phyloP scores from a whole-genome alignment of 2,113 vertebrate species.

The Antigone vipio region DNA sequence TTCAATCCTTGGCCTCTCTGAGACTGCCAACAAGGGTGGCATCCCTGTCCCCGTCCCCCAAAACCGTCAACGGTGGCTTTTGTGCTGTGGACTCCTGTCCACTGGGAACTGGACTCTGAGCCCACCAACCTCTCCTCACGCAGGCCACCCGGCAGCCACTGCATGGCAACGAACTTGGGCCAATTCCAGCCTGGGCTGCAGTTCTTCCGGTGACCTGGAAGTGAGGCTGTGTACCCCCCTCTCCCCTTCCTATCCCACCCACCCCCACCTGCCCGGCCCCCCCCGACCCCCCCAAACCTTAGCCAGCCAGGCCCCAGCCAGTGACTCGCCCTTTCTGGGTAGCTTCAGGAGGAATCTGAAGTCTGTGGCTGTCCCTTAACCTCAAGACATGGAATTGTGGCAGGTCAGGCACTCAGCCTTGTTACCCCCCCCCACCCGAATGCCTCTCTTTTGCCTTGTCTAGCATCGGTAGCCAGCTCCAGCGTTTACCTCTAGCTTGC shows the following conservation, averaged over 20 bases:
- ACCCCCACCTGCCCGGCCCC: conserved; percentile 30
- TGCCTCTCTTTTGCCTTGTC: not conserved
- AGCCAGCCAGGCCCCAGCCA: conserved; percentile 50
- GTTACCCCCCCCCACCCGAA: not conserved
- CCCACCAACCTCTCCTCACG: conserved; percentile 76
- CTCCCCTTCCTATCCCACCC: conserved; percentile 38
- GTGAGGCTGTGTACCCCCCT: conserved; percentile 50
- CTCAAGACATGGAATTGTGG: not conserved
- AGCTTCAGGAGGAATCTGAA: conserved; percentile 30
- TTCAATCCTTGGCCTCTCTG: conserved; percentile 83
- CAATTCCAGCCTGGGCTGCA: conserved; percentile 62
- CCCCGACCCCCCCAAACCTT: conserved; percentile 54
- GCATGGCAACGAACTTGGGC: conserved; percentile 71
- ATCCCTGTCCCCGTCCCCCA: conserved; percentile 38
- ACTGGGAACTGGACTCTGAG: conserved; percentile 78
- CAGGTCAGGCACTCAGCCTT: conserved; percentile 25
- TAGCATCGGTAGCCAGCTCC: conserved; percentile 30
- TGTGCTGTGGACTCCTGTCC: conserved; percentile 82
- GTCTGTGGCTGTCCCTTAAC: conserved; percentile 13
- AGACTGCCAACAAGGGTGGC: conserved; percentile 84
- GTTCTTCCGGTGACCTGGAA: conserved; percentile 56
- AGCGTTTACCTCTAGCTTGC: not conserved
- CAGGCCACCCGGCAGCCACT: conserved; percentile 75
- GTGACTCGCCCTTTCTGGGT: conserved; percentile 34
- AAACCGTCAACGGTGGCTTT: conserved; percentile 73